phyloP scores from a whole-genome alignment of 2,888 invertebrate genomes.

The Mechanitis messenoides region DNA sequence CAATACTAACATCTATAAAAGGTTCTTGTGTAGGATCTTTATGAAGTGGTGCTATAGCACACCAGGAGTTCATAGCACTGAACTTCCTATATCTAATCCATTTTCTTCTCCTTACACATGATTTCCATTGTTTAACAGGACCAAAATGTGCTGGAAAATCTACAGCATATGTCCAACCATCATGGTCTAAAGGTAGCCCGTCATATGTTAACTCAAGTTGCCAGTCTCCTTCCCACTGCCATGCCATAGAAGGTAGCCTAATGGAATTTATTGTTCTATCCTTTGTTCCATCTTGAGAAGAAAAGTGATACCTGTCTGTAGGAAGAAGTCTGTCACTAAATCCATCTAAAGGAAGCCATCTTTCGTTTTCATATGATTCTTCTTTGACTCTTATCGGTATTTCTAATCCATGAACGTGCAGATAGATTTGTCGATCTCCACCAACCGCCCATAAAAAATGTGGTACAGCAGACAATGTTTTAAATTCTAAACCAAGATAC shows the following conservation, averaged over 20 bases:
- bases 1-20: constrained; percentile 92
- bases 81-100: constrained; percentile 93
- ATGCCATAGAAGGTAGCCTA: constrained; percentile 92
- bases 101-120: constrained; percentile 90
- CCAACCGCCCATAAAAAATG: constrained; percentile 95
- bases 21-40: constrained; percentile 95
- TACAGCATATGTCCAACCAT: constrained; percentile 95
- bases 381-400: constrained; percentile 93
- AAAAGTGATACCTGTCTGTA: constrained; percentile 91
- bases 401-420: constrained; percentile 92
- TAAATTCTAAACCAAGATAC: constrained; percentile 91
- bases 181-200: constrained; percentile 91
- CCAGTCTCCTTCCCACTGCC: constrained; percentile 99
- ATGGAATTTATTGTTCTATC: constrained; percentile 88
- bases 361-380: constrained; percentile 94
- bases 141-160: constrained; percentile 92
- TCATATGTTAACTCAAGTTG: constrained; percentile 88
- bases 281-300: constrained; percentile 87
- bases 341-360: constrained; percentile 94
- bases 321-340: constrained; percentile 89
- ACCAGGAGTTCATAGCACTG: constrained; percentile 94
- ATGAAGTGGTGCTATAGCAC: constrained; percentile 91
- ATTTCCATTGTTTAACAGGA: constrained; percentile 90
- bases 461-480: constrained; percentile 89
- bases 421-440: constrained; percentile 93